phyloP scores from a whole-genome alignment of 2,113 vertebrate genomes.

The Sitta europaea region DNA sequence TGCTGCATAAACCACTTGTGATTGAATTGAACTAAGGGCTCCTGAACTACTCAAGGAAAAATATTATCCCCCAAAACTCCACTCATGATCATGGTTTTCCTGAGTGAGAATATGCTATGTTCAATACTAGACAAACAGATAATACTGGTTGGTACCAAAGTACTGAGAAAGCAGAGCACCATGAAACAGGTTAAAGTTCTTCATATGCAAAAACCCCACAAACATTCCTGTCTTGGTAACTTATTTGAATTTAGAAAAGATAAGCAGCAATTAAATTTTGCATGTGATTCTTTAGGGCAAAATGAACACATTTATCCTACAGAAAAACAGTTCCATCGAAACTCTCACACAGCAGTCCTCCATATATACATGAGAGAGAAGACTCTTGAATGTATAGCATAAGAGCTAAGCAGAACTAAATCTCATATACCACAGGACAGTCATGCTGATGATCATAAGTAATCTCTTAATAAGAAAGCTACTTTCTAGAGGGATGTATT shows the following conservation, averaged over 20 bases:
- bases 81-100: neutral
- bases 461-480: neutral
- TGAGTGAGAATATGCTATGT: neutral
- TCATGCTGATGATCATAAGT: neutral
- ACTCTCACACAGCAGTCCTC: neutral
- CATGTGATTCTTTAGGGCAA: neutral
- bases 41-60: neutral
- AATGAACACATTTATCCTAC: neutral
- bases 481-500: neutral
- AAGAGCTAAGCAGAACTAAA: neutral
- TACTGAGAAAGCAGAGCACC: neutral
- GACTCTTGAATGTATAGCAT: neutral
- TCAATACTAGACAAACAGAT: neutral
- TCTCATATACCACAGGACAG: neutral
- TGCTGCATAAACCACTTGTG: slow-evolving; percentile 29
- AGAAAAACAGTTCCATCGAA: neutral
- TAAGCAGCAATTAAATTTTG: neutral
- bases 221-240: neutral
- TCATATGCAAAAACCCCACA: neutral
- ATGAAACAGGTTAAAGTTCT: neutral
- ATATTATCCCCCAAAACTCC: neutral
- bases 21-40: slow-evolving; percentile 4
- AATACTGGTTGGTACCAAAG: neutral
- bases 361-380: neutral
- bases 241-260: neutral